Base-by-base conservation (phyloP, 2,113 vertebrate species). In the Campylomormyrus tamandua region DNA sequence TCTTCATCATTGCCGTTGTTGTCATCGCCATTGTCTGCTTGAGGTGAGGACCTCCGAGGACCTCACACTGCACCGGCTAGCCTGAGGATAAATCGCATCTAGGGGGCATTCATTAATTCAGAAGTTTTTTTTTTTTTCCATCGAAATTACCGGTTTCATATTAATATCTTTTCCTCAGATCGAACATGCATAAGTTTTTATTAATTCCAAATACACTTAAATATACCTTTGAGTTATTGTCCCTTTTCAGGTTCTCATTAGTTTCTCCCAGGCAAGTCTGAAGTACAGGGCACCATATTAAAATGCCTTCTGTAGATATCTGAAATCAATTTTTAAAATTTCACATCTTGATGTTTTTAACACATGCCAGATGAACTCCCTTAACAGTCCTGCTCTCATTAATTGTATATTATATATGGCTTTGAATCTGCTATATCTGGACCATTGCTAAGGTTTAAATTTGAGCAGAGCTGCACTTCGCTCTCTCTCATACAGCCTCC, bases 11-110 rank as follows among this genome's bases (percentile, higher is more conserved):
- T 1, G 98, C 97, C 5, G 94, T 99, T 45, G 97, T 98, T 92
- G 97, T 99, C 93, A 98, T 99, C 0, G 96, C 97, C 31, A 95
- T 99, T 0, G 97, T 99, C 93, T 99, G 98, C 94, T 97, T 99
- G 94, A 99, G 98, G 98, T 99, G 96, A 96, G 94, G 56, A 89
- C 19, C 89, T 15, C 17, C 2, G 2, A 15, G 9, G 39, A 9
- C 27, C 48, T 52, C n/a, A 27, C n/a, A 83, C 3, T 3, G 35
- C 19, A 17, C 19, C 3, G 19, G 27, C n/a, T 52, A 56, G n/a
- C 49, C 9, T 39, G 7, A 83, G 15, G 39, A 35, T 2, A 5
- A 39, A 10, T 17, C 10, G 13, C 9, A 1, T 87, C 13, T 48
- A 50, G 21, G 10, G 21, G n/a, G 10, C 48, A 15, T n/a, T 50